These are phyloP conservation scores for Anadara kagoshimensis DNA, from an alignment of 1,140 invertebrate species.

Conservation along the genomic window DNA sequence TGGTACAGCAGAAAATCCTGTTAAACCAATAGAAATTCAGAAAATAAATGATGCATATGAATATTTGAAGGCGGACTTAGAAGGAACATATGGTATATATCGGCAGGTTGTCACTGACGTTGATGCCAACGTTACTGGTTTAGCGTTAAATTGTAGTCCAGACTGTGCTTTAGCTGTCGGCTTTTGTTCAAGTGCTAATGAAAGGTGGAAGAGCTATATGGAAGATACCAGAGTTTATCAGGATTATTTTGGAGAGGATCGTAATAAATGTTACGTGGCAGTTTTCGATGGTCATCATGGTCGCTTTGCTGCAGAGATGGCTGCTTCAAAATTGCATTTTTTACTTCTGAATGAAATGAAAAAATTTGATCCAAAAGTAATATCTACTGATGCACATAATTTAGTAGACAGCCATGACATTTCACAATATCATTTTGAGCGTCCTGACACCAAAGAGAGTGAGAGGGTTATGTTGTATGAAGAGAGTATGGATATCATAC, in stretches of 20 bases:
- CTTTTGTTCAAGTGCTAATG: conserved; percentile 62
- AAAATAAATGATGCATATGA: conserved; percentile 69
- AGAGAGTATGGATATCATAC: conserved; percentile 63
- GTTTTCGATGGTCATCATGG: conserved; percentile 72
- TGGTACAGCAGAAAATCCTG: conserved; percentile 44
- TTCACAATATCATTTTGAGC: conserved; percentile 55
- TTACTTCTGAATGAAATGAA: conserved; percentile 67
- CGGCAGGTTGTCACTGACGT: conserved; percentile 50
- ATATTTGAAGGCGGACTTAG: conserved; percentile 62
- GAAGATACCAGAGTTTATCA: conserved; percentile 69
- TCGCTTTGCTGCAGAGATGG: conserved; percentile 64
- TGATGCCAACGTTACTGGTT: conserved; percentile 51
- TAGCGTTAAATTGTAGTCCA: conserved; percentile 62
- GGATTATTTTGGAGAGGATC: conserved; percentile 70
- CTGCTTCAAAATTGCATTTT: conserved; percentile 65
- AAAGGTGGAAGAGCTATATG: conserved; percentile 68
- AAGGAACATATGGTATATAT: conserved; percentile 51
- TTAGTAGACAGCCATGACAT: conserved; percentile 41
- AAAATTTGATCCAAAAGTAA: conserved; percentile 64
- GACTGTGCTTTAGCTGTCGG: conserved; percentile 64
- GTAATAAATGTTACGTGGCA: conserved; percentile 67
- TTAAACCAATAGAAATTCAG: conserved; percentile 56
- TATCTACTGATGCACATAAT: conserved; percentile 49
- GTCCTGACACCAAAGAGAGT: conserved; percentile 57
- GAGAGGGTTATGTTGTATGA: conserved; percentile 56